Percentiles rank a stretch among this genome's conserved stretches.
Evolutionary conservation across 2,113 vertebrate genomes (phyloP).

Genomic region (Takifugu flavidus): DNA sequence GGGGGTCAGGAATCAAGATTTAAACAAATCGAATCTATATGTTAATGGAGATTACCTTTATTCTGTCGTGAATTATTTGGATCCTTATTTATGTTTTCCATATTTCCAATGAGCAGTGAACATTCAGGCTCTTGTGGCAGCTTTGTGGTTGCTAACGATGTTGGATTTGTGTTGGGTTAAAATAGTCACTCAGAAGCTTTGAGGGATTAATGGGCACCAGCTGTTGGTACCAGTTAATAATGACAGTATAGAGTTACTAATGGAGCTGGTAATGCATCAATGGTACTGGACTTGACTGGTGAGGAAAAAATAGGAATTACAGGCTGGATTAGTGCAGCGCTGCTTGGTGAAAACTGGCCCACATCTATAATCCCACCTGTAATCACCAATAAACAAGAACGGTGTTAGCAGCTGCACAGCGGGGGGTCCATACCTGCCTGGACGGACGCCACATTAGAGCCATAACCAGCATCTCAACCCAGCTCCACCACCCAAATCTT

Average conservation of each 20-base stretch:
- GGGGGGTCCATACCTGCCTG: conserved; percentile 7
- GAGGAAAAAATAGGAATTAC: background rate
- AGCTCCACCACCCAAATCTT: conserved; percentile 35
- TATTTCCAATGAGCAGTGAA: background rate
- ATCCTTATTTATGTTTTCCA: background rate
- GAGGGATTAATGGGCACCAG: conserved; percentile 31
- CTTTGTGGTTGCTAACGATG: conserved; percentile 11
- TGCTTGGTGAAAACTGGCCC: background rate
- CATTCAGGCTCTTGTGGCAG: background rate
- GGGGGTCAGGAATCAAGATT: too few relatives aligned
- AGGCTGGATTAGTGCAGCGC: conserved; percentile 3
- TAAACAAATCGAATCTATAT: too few relatives aligned
- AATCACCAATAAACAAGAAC: conserved; percentile 16
- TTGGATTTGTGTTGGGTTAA: conserved; percentile 19
- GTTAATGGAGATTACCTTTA: too few relatives aligned
- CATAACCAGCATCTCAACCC: conserved; percentile 22
- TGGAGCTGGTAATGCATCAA: background rate
- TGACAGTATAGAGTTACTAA: conserved; percentile 6
- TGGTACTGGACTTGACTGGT: background rate
- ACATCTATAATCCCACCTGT: conserved; percentile 10
- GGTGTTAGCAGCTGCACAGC: conserved; percentile 8
- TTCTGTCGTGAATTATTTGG: too few relatives aligned
- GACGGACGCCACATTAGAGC: conserved; percentile 15
- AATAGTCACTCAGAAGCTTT: conserved; percentile 11
- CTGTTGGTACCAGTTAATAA: conserved; percentile 21